Evolutionary conservation across 1,140 invertebrate species (phyloP), one percentile per base, ranked within the genome.

Genomic region (Drosophila azteca): DNA sequence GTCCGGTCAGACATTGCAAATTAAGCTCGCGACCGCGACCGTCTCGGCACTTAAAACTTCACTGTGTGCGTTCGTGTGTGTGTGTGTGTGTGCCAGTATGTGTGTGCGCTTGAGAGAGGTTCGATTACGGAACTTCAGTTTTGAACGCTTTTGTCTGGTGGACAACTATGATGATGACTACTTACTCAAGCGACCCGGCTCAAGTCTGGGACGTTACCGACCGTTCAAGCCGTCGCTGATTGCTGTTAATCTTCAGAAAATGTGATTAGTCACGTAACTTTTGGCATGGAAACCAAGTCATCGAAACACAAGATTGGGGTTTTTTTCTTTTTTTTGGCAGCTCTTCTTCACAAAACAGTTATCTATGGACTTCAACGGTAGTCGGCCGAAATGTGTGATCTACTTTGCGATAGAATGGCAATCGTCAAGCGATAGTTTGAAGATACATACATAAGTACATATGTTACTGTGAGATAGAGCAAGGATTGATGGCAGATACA

Each of bases 231-330:
- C 57, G 61, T 58, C 79, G 82, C 78, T 87, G 82, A 87, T 88
- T 87, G 83, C 75, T 87, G 83, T 77, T 88, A 87, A 87, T 87
- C 82, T 87, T 69, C 57, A 72, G 41, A 62, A 83, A 83, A 87
- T 88, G 83, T 88, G 83, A 87, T 87, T 87, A 87, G 82, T 87
- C 82, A 87, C 82, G 82, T 87, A 88, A 88, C 81, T 74, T 84
- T 84, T 39, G 79, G 80, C 80, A 83, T 72, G 55, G 52, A 76
- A 74, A 77, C 76, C 60, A 63, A 58, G 46, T 57, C 53, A 35
- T 43, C 63, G 29, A 51, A 48, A 24, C 39, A 11, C 13, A 54
- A 54, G 35, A 35, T 20, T 45, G 51, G 11, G 13, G 24, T 6
- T 53, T 13, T 61, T 59, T 43, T 57, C 48, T 6, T 53, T 13